Evolutionary conservation across 2,113 vertebrate species (phyloP).

Genomic region (Onychorhynchus coronatus): DNA sequence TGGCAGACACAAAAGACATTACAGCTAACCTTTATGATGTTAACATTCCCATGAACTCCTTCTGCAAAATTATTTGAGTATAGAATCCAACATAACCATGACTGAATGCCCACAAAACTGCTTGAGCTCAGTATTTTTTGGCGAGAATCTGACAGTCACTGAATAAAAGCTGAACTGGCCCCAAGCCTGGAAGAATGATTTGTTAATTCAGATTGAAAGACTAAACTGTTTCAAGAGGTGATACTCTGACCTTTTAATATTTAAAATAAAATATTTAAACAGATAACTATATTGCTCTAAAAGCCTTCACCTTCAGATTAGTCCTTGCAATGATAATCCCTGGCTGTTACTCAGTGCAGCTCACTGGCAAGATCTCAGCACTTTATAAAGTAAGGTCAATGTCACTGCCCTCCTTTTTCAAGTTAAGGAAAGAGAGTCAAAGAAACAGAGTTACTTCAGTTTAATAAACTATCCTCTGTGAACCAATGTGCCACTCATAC

Average conservation of each 20-base stretch:
- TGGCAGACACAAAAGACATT: slow-evolving; percentile 1
- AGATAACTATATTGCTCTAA: background rate
- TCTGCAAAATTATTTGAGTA: background rate
- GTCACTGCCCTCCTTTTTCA: background rate
- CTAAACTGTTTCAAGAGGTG: background rate
- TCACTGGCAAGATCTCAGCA: background rate
- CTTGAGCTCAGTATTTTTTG: background rate
- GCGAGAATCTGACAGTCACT: background rate
- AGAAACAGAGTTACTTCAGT: background rate
- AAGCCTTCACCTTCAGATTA: background rate
- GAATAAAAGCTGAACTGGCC: background rate
- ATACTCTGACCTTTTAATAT: background rate
- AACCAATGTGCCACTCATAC: background rate
- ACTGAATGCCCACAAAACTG: background rate
- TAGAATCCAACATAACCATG: background rate
- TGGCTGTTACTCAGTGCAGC: fast-evolving
- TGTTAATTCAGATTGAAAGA: background rate
- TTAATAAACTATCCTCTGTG: background rate
- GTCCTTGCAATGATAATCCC: background rate
- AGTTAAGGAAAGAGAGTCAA: background rate
- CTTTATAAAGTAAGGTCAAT: background rate
- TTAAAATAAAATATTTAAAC: background rate
- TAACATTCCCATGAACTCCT: background rate
- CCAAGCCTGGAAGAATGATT: background rate
- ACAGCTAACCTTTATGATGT: background rate